These are phyloP conservation scores for Lasioglossum albipes DNA, from an alignment of 1,140 invertebrate species.

Conservation along the genomic window DNA sequence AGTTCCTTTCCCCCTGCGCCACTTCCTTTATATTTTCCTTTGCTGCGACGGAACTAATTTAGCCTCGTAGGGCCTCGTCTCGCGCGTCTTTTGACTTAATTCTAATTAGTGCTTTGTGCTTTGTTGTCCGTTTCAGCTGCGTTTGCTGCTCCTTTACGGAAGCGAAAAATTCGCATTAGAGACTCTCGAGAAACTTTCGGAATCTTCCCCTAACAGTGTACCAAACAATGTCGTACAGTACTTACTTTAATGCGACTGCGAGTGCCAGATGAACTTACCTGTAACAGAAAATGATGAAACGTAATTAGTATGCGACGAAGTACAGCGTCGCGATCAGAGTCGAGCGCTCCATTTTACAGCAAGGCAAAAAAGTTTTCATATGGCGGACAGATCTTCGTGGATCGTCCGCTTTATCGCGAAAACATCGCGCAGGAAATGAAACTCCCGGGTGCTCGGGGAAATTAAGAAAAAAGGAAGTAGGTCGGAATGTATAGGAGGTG, in stretches of 20 bases:
- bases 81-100: conserved; percentile 51
- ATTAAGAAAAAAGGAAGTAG: neutral
- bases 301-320: neutral
- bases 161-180: conserved; percentile 3
- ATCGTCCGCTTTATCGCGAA: neutral
- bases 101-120: conserved; percentile 48
- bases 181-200: neutral
- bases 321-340: neutral
- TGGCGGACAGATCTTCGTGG: neutral
- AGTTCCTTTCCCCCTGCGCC: conserved; percentile 10
- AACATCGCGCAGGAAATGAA: conserved; percentile 18
- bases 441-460: neutral
- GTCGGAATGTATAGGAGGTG: conserved; percentile 20
- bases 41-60: conserved; percentile 44
- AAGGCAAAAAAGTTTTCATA: neutral
- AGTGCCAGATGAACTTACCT: conserved; percentile 40
- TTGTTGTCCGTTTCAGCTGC: conserved; percentile 29
- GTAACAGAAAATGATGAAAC: conserved; percentile 36
- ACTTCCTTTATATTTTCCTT: conserved; percentile 40
- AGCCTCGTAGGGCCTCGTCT: conserved; percentile 10
- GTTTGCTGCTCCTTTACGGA: conserved; percentile 10
- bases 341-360: neutral
- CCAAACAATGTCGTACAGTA: neutral
- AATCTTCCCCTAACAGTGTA: neutral
- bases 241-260: neutral